Percentiles rank a stretch among this genome's conserved stretches.
These are phyloP conservation scores for Steinernema carpocapsae DNA, from an alignment of 2,888 invertebrate genomes.

Conservation along the genomic window DNA sequence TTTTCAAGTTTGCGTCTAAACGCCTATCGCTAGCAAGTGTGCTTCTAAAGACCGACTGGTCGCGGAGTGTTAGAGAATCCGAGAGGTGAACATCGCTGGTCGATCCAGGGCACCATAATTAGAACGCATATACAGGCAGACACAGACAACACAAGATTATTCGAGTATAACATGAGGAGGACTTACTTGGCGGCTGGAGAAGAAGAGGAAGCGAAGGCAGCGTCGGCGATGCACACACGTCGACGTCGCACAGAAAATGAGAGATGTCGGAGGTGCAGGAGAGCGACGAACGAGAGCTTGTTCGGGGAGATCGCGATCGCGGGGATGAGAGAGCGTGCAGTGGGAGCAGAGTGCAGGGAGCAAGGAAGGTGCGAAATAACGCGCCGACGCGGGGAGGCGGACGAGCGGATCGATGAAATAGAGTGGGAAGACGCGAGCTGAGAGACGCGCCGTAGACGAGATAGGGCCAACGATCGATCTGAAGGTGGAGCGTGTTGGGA, in stretches of 20 bases:
- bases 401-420: not conserved
- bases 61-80: too few species aligned
- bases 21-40: too few species aligned
- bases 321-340: not conserved
- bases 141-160: constrained; percentile 17
- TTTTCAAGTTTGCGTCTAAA: not conserved
- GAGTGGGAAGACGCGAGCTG: not conserved
- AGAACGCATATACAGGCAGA: constrained; percentile 25
- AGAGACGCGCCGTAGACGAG: not conserved
- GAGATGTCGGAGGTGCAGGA: not conserved
- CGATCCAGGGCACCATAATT: constrained; percentile 32
- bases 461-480: not conserved
- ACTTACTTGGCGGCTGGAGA: constrained; percentile 26
- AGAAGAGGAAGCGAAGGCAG: constrained; percentile 20
- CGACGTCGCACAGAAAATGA: not conserved
- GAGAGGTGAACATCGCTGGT: constrained; percentile 4
- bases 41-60: too few species aligned
- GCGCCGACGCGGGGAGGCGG: not conserved
- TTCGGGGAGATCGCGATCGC: not conserved
- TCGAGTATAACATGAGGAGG: constrained; percentile 16
- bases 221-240: constrained; percentile 13
- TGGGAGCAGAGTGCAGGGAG: not conserved
- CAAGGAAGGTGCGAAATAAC: not conserved
- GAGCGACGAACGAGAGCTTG: not conserved
- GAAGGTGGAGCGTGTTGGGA: constrained; percentile 7